These are phyloP conservation scores for Sphaerophoria rueppellii DNA, from an alignment of 2,888 invertebrate genomes.

Conservation along the genomic window DNA sequence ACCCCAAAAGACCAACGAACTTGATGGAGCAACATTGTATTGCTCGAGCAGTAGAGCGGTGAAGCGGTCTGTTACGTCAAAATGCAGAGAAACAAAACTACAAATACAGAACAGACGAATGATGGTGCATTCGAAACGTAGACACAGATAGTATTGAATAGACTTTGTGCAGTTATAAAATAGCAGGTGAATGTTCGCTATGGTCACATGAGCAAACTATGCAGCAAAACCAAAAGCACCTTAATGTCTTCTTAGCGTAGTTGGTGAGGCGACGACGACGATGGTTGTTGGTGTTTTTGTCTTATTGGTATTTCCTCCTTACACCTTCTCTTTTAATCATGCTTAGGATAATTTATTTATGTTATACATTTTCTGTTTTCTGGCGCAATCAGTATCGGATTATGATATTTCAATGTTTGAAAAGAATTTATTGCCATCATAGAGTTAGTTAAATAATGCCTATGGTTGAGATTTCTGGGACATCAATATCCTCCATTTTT, in stretches of 20 bases:
- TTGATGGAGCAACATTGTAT: conserved; percentile 24
- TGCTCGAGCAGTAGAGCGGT: background rate
- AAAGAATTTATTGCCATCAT: background rate
- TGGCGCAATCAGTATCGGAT: conserved; percentile 21
- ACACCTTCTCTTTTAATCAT: conserved; percentile 61
- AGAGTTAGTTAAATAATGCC: background rate
- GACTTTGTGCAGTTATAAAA: conserved; percentile 68
- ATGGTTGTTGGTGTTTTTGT: conserved; percentile 27
- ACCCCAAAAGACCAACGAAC: conserved; percentile 64
- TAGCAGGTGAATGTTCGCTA: conserved; percentile 74
- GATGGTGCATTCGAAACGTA: conserved; percentile 43
- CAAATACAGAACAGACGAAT: conserved; percentile 39
- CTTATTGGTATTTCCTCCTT: conserved; percentile 52
- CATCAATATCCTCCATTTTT: too few relatives aligned
- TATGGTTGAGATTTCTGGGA: background rate
- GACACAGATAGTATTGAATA: conserved; percentile 34
- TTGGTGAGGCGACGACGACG: background rate
- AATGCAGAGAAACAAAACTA: conserved; percentile 53
- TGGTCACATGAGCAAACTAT: conserved; percentile 63
- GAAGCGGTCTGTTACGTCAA: conserved; percentile 58
- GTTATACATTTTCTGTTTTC: background rate
- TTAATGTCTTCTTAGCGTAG: conserved; percentile 58
- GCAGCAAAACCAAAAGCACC: conserved; percentile 48
- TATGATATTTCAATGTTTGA: conserved; percentile 1
- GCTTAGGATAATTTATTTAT: conserved; percentile 39